Conservation (phyloP, 2,888 invertebrate species). For the Mimumesa dahlbomi region DNA sequence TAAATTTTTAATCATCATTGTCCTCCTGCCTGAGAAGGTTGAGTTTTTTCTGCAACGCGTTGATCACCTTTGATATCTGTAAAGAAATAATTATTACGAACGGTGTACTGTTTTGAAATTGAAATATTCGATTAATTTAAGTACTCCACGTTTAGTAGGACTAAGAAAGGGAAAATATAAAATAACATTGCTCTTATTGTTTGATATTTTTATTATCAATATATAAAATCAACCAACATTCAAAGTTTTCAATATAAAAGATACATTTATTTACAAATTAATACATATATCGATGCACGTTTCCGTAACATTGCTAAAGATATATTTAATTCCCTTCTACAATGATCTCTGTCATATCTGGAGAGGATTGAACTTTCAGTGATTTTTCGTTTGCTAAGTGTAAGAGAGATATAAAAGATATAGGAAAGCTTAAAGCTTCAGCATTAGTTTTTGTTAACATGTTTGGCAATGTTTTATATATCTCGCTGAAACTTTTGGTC, state of each 20-base stretch:
- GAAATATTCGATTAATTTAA: background rate
- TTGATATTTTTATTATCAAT: too few species aligned
- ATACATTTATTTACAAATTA: background rate
- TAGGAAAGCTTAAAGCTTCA: conserved; percentile 88
- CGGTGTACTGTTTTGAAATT: too few species aligned
- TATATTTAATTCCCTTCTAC: conserved; percentile 36
- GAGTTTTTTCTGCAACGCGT: background rate
- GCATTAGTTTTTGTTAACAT: conserved; percentile 84
- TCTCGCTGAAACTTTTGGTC: conserved; percentile 79
- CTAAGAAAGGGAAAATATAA: too few species aligned
- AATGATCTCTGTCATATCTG: conserved; percentile 65
- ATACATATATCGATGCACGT: too few species aligned
- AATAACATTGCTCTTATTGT: too few species aligned
- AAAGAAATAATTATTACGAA: conserved; percentile 14
- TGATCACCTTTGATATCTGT: conserved; percentile 8
- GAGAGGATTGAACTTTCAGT: conserved; percentile 73
- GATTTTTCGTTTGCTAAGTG: conserved; percentile 92
- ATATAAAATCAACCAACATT: too few species aligned
- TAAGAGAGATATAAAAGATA: conserved; percentile 90
- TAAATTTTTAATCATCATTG: conserved; percentile 1
- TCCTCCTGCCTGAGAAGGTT: background rate
- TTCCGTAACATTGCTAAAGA: too few species aligned
- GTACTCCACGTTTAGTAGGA: background rate
- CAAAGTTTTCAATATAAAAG: too few species aligned
- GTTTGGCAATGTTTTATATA: conserved; percentile 84